These are phyloP conservation scores for Cyprinodon brontotheroides DNA, from an alignment of 2,113 vertebrate genomes.

Conservation along the genomic window DNA sequence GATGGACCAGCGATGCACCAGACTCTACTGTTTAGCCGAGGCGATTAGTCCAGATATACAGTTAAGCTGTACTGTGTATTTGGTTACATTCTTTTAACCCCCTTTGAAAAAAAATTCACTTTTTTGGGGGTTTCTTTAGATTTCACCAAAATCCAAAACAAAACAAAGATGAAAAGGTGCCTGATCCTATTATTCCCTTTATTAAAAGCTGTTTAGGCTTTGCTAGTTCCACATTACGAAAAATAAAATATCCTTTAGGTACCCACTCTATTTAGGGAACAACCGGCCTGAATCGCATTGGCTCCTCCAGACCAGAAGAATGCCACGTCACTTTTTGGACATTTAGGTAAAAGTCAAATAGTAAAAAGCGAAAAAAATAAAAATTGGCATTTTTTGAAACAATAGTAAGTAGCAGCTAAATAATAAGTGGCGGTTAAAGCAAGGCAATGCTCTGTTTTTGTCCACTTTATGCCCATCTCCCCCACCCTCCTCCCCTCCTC, in stretches of 20 bases:
- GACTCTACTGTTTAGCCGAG: too few species aligned
- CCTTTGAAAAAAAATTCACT: too few species aligned
- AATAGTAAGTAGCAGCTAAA: constrained; percentile 71
- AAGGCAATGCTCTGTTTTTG: constrained; percentile 66
- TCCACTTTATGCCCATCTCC: constrained; percentile 51
- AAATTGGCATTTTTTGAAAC: constrained; percentile 29
- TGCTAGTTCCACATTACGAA: neutral
- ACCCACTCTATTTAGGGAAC: constrained; percentile 24
- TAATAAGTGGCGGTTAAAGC: constrained; percentile 77
- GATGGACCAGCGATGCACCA: too few species aligned
- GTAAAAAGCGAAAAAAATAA: constrained; percentile 39
- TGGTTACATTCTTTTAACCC: too few species aligned
- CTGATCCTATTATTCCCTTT: too few species aligned
- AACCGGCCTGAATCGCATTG: too few species aligned
- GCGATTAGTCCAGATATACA: too few species aligned
- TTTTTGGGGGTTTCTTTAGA: neutral
- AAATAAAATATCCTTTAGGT: neutral
- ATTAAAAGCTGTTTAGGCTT: neutral
- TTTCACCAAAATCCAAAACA: neutral
- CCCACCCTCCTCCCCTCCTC: constrained; percentile 64
- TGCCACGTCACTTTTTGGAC: constrained; percentile 28
- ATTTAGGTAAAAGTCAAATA: constrained; percentile 29
- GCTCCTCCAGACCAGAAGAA: constrained; percentile 39
- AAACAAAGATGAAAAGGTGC: too few species aligned
- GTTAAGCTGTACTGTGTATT: too few species aligned